Percentiles rank a stretch among this genome's conserved stretches.
phyloP scores from a whole-genome alignment of 2,888 invertebrate species.

The Invenusta paracnida region DNA sequence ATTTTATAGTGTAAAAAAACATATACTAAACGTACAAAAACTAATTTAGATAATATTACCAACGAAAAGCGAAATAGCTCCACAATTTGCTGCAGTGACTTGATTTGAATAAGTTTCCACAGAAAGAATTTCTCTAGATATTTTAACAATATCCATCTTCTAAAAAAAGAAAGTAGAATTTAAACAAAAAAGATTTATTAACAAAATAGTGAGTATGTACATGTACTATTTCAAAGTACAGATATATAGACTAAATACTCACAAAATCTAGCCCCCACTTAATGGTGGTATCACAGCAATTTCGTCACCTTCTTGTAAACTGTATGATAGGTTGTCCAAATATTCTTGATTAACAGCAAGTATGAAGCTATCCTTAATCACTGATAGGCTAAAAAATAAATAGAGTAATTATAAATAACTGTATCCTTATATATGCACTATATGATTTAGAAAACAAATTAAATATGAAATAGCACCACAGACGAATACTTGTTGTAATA shows the following conservation, averaged over 20 bases:
- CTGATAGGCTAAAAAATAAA: conserved; percentile 63
- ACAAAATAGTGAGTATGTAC: no score
- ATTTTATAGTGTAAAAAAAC: background rate
- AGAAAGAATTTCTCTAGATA: conserved; percentile 69
- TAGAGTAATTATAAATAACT: no score
- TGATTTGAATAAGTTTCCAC: conserved; percentile 66
- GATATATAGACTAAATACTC: conserved; percentile 27
- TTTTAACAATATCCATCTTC: conserved; percentile 52
- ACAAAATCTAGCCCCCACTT: conserved; percentile 74
- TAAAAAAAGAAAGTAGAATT: no score
- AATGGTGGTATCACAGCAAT: conserved; percentile 87
- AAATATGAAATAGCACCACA: no score
- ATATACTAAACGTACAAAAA: background rate
- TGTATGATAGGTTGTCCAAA: conserved; percentile 64
- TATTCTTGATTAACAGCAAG: conserved; percentile 80
- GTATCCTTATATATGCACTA: no score
- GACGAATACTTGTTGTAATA: no score
- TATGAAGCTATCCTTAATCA: conserved; percentile 70
- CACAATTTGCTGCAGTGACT: conserved; percentile 65
- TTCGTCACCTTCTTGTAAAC: conserved; percentile 69
- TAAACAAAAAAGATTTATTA: no score
- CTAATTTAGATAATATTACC: no score
- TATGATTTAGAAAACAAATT: no score
- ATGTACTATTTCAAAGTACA: no score
- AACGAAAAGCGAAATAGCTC: conserved; percentile 69